Evolutionary conservation across 1,140 invertebrate species (phyloP), one percentile per base, ranked within the genome.

Genomic region (Aradophagus sp.): DNA sequence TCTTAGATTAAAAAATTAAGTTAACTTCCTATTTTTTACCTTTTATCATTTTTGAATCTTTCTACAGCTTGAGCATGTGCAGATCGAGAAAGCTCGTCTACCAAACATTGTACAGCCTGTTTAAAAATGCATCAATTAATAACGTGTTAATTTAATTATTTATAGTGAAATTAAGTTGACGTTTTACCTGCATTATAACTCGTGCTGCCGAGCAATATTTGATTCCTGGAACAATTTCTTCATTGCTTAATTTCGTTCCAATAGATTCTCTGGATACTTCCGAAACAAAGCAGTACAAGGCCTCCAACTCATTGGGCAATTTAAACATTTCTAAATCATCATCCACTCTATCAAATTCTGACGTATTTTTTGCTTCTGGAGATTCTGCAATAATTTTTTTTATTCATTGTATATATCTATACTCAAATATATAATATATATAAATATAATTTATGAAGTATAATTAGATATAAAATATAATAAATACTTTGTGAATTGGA

Each of bases 51-150:
- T 3, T 31, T 75, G n/a, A 10, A 41, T 58, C 76, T 80, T 50
- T 83, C 78, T 62, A 79, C 68, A 27, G 81, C 76, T 71, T 76
- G 75, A n/a, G 81, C 73, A 38, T 81, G 68, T 19, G 84, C 77
- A 8, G 70, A 56, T 69, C 83, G 71, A 10, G 77, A 8, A 5
- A 86, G 42, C 58, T 86, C 80, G 11, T 80, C 77, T 2, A 81
- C 48, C 0, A 86, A 76, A 71, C 79, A 84, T 65, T 80, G 56
- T 3, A 84, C 19, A 44, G 77, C 77, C 78, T 82, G 27, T 11
- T 72, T 73, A 58, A 39, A 55, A 56, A n/a, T n/a, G n/a, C n/a
- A n/a, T n/a, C n/a, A n/a, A n/a, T n/a, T n/a, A n/a, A n/a, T n/a
- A n/a, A n/a, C n/a, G n/a, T n/a, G n/a, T n/a, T n/a, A n/a, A n/a